phyloP scores from a whole-genome alignment of 2,113 vertebrate species.

The Callipepla californica region DNA sequence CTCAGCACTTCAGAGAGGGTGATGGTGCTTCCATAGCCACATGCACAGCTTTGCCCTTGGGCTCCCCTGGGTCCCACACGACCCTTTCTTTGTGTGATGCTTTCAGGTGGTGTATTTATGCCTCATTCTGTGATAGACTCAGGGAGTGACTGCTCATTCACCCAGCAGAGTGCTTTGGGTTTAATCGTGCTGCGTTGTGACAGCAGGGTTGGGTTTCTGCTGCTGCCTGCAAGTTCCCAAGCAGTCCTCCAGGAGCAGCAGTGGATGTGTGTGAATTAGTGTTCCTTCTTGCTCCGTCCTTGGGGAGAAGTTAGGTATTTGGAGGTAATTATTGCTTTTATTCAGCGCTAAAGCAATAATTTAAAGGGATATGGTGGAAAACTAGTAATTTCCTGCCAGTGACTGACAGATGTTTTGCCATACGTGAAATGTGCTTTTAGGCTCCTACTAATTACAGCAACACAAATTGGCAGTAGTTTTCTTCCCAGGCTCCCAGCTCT shows the following conservation, averaged over 20 bases:
- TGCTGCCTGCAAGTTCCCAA: neutral
- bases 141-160: accelerated
- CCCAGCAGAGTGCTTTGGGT: accelerated
- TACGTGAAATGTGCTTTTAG: slow-evolving; percentile 47
- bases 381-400: slow-evolving; percentile 66
- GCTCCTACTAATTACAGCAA: slow-evolving; percentile 43
- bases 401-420: slow-evolving; percentile 71
- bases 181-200: accelerated
- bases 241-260: accelerated
- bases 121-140: accelerated
- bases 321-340: slow-evolving; percentile 66
- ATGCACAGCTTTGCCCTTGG: neutral
- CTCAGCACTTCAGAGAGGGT: neutral
- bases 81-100: neutral
- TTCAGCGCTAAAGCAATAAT: slow-evolving; percentile 17
- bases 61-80: accelerated
- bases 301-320: neutral
- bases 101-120: neutral
- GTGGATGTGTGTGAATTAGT: accelerated
- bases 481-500: slow-evolving; percentile 24
- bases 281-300: neutral
- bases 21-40: accelerated
- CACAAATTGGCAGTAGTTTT: slow-evolving; percentile 24
- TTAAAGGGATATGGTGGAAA: slow-evolving; percentile 45
- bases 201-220: accelerated